Conservation (phyloP, 2,797 vertebrate genomes). For the Lophotriccus pileatus region DNA sequence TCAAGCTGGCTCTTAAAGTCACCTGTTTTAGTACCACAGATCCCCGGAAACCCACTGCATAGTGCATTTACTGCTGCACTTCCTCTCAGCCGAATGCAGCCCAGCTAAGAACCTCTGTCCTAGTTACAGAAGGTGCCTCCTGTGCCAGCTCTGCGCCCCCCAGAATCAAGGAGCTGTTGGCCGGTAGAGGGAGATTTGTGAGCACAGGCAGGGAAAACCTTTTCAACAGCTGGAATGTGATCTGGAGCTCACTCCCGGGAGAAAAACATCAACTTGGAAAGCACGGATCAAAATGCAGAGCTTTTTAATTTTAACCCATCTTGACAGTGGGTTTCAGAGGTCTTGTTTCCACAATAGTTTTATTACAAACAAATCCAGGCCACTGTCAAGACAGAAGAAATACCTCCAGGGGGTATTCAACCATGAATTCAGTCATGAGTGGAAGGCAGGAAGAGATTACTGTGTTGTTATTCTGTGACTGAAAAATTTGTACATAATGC, state of each 20-base stretch:
- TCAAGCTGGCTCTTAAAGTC: neutral
- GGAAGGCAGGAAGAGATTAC: neutral
- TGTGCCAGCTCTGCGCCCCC: neutral
- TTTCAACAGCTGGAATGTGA: neutral
- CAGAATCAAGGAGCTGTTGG: neutral
- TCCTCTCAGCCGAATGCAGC: neutral
- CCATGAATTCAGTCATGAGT: neutral
- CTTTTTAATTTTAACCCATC: neutral
- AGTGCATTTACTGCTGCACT: neutral
- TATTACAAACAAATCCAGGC: neutral
- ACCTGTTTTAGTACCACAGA: neutral
- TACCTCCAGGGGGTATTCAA: neutral
- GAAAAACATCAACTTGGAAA: neutral
- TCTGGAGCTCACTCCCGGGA: neutral
- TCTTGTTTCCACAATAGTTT: neutral
- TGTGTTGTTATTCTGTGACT: neutral
- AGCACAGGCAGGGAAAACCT: neutral
- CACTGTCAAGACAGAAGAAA: neutral
- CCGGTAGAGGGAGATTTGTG: neutral
- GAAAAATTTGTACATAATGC: neutral
- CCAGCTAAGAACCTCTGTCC: neutral
- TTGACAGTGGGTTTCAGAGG: neutral
- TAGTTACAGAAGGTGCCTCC: neutral
- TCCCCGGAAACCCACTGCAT: neutral
- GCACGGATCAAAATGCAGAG: neutral